Percentiles rank a stretch among this genome's conserved stretches.
phyloP scores from a whole-genome alignment of 2,797 vertebrate genomes.

The Halcyon badia region DNA sequence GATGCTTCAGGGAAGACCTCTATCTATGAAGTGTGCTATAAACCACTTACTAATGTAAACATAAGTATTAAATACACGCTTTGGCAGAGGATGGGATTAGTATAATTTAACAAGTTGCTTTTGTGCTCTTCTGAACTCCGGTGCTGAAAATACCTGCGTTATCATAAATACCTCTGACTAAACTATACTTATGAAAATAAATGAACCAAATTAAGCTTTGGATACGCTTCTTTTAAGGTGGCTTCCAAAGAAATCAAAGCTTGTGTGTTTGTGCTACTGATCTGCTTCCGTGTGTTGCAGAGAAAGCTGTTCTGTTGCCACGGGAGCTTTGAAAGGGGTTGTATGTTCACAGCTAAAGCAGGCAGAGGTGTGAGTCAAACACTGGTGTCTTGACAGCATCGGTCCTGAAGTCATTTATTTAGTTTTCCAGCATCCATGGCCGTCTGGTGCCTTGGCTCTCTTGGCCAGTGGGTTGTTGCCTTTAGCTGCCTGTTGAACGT shows the following conservation, averaged over 20 bases:
- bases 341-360: background rate
- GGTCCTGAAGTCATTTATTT: background rate
- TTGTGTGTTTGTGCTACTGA: background rate
- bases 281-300: background rate
- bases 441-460: background rate
- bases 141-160: background rate
- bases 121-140: background rate
- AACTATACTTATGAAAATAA: conserved; percentile 2
- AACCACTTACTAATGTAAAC: conserved; percentile 8
- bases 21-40: background rate
- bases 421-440: background rate
- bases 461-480: fast-evolving
- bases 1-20: conserved; percentile 1
- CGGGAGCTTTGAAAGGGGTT: background rate
- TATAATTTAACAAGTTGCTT: conserved; percentile 29
- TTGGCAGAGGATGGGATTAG: conserved; percentile 29
- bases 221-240: background rate
- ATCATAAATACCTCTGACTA: background rate
- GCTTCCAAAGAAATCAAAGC: background rate
- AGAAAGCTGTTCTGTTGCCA: background rate
- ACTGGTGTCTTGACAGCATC: background rate
- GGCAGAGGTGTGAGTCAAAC: background rate
- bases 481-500: fast-evolving
- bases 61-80: background rate
- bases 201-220: background rate